Percentiles rank a stretch among this genome's conserved stretches.
Conservation (phyloP, 2,113 vertebrate genomes). For the Oreochromis niloticus region DNA sequence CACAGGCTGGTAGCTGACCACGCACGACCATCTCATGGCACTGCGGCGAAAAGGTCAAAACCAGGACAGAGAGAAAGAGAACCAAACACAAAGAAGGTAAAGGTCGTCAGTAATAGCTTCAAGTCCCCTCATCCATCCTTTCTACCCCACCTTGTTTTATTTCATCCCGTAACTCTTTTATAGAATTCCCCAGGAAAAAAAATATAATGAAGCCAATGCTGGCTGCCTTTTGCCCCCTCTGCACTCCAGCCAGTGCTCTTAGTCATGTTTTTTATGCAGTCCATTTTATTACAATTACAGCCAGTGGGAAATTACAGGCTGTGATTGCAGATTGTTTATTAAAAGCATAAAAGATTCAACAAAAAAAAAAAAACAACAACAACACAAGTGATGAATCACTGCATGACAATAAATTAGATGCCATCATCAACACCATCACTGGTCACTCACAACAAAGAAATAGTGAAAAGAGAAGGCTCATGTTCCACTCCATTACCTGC, state of each 20-base stretch:
- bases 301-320: slow-evolving; percentile 14
- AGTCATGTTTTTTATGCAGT: slow-evolving; percentile 39
- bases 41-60: slow-evolving; percentile 48
- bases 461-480: background rate
- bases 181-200: slow-evolving; percentile 50
- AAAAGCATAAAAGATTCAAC: slow-evolving; percentile 16
- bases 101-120: slow-evolving; percentile 17
- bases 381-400: slow-evolving; percentile 23
- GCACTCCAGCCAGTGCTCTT: slow-evolving; percentile 44
- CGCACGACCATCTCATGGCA: slow-evolving; percentile 88
- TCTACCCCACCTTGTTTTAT: slow-evolving; percentile 51
- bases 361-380: background rate
- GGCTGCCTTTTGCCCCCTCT: slow-evolving; percentile 26
- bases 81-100: background rate
- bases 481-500: slow-evolving; percentile 75
- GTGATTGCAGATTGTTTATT: slow-evolving; percentile 1
- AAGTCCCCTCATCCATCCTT: slow-evolving; percentile 20
- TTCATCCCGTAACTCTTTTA: slow-evolving; percentile 49
- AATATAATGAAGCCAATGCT: slow-evolving; percentile 39
- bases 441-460: background rate
- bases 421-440: background rate
- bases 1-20: slow-evolving; percentile 82
- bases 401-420: slow-evolving; percentile 12
- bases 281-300: slow-evolving; percentile 39
- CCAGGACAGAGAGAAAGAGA: background rate